Base-by-base conservation (phyloP, 2,113 vertebrate species). In the Leptosomus discolor region DNA sequence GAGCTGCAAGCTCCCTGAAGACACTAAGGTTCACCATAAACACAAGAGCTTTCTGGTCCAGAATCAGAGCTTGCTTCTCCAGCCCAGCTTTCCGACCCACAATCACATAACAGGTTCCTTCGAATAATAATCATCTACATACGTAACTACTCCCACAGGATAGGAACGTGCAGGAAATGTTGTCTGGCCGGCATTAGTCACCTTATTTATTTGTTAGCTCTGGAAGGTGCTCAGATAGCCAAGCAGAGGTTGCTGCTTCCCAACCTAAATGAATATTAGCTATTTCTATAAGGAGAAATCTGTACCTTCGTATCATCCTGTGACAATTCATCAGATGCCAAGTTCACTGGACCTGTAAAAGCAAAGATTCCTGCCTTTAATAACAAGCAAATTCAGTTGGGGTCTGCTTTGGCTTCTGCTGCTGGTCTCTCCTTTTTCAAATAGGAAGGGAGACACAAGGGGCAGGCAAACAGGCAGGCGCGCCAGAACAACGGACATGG, bases 221-320 rank as follows among this genome's bases (percentile, higher is more conserved):
- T 84, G 30, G 12, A 24, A 91, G 16, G 10, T 65, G 18, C 51
- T 89, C 13, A 50, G 29, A 45, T 15, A 87, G 39, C 12, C 61
- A 92, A 54, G 21, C 75, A 91, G 57, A 93, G 32, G 15, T 39
- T 83, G 63, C 63, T 70, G 17, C 45, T 92, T 60, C 50, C 54
- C 74, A 95, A 20, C 17, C 74, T 88, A 65, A 67, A 79, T 5
- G 10, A 90, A 82, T 16, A 20, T 84, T 56, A 93, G 54, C 12
- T 67, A 64, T 46, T 65, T 39, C 16, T 88, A 63, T 60, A 94
- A 92, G 63, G 27, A 91, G 43, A 85, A 97, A 93, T 74, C n/a
- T 65, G 65, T 97, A 98, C 98, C 98, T 97, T 97, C 0, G 0
- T 39, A 79, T 96, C 41, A 36, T 97, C 94, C 16, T 45, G 63